Conservation (phyloP, 2,113 vertebrate species). For the Apus apus region DNA sequence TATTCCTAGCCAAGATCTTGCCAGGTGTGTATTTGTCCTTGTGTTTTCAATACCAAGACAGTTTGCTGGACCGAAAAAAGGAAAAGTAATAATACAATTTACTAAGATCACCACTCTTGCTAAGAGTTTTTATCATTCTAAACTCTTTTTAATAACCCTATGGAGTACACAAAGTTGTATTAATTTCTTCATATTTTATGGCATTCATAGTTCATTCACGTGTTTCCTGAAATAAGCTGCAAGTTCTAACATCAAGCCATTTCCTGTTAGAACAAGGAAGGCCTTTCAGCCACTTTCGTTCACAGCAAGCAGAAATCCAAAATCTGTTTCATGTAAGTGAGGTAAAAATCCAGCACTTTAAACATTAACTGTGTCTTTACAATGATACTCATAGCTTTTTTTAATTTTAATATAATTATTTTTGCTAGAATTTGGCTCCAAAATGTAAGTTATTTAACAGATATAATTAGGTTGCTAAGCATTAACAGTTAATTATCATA, state of each 20-base stretch:
- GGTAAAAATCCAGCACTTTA: constrained; percentile 47
- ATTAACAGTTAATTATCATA: constrained; percentile 84
- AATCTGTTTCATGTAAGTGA: constrained; percentile 53
- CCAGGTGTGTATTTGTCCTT: not conserved
- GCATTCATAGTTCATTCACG: not conserved
- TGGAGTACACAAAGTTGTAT: not conserved
- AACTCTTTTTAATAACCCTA: not conserved
- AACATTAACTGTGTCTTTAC: constrained; percentile 41
- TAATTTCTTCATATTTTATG: not conserved
- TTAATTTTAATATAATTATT: constrained; percentile 73
- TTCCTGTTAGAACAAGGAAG: constrained; percentile 28
- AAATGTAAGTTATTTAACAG: constrained; percentile 79
- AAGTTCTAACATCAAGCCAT: not conserved
- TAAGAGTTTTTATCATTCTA: not conserved
- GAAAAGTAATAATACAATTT: not conserved
- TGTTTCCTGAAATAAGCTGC: not conserved
- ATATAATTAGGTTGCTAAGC: constrained; percentile 78
- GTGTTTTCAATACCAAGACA: not conserved
- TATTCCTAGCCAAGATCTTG: not conserved
- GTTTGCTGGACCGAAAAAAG: not conserved
- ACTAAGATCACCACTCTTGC: not conserved
- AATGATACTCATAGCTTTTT: constrained; percentile 70
- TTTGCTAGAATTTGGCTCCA: constrained; percentile 66
- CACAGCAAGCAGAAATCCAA: constrained; percentile 41
- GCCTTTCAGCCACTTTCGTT: constrained; percentile 5